These are phyloP conservation scores for Carcina quercana DNA, from an alignment of 2,888 invertebrate species.

Conservation along the genomic window DNA sequence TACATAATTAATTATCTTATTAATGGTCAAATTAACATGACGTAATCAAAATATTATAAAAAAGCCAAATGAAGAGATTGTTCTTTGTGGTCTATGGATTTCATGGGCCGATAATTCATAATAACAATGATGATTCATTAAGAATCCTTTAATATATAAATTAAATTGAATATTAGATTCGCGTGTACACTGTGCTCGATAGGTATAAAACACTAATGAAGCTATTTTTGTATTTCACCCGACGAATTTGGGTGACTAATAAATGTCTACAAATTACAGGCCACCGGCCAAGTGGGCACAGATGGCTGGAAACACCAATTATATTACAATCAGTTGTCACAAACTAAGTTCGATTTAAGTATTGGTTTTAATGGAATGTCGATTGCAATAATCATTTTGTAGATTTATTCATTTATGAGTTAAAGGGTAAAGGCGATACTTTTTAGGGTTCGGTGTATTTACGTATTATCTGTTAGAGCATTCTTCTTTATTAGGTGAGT, in stretches of 20 bases:
- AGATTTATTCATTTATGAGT: slow-evolving; percentile 1
- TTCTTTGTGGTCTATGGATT: too few relatives aligned
- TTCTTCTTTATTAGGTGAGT: neutral
- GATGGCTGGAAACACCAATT: slow-evolving; percentile 35
- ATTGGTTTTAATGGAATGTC: slow-evolving; percentile 13
- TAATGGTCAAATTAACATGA: too few relatives aligned
- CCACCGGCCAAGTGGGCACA: slow-evolving; percentile 20
- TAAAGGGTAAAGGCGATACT: too few relatives aligned
- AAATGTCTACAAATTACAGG: slow-evolving; percentile 31
- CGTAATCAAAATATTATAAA: too few relatives aligned
- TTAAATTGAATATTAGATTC: too few relatives aligned
- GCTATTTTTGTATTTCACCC: slow-evolving; percentile 20
- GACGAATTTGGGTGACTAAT: slow-evolving; percentile 18
- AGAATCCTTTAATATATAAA: too few relatives aligned
- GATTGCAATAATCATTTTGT: neutral
- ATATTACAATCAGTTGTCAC: slow-evolving; percentile 28
- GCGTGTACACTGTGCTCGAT: too few relatives aligned
- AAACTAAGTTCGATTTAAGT: slow-evolving; percentile 18
- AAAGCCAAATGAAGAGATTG: too few relatives aligned
- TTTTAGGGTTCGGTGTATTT: neutral
- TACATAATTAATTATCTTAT: too few relatives aligned
- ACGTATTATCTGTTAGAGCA: neutral
- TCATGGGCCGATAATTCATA: too few relatives aligned
- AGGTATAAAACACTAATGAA: too few relatives aligned
- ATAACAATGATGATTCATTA: too few relatives aligned